Base-by-base conservation (phyloP, 2,888 invertebrate genomes). In the Drosophila anomelani region DNA sequence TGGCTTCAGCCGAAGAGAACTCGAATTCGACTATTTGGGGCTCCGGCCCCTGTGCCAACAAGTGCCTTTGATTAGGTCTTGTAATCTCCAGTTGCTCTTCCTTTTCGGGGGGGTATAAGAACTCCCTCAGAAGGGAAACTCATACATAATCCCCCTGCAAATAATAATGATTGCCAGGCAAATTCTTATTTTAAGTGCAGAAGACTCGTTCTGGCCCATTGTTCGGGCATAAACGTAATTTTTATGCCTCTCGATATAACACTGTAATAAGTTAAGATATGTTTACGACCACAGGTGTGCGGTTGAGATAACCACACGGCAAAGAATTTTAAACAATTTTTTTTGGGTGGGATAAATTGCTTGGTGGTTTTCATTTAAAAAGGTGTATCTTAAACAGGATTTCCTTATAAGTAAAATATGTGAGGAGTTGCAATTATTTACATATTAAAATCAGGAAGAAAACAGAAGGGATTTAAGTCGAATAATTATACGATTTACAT, bases 61-160 rank as follows among this genome's bases (percentile, higher is more conserved):
- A 77, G 63, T 70, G 58, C 60, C 63, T 41, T 68, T 75, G 81
- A 87, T 87, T 83, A 86, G 81, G 79, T 69, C 74, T 53, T 67
- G 67, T 77, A 70, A 67, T 68, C 71, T 76, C 36, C 15, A 39
- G 43, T 41, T 62, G 56, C 87, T 20, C 82, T 87, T 53, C 39
- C 61, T 53, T 54, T 17, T 8, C 2, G 10, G 4, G 3, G 26
- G 41, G 55, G 51, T 44, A 72, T 47, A 23, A 5, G 15, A 23
- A 13, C 17, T 36, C 13, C n/a, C 23, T 13, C 7, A 23, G 32
- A 39, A 39, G 15, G 20, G 34, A 15, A 17, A 29, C 58, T 9
- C 41, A 36, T 36, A 4, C 36, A 12, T 39, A 26, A 34, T 26
- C 43, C 34, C 5, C 41, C 7, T n/a, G 41, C 10, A 23, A 57